Evolutionary conservation across 1,140 invertebrate genomes (phyloP), one percentile per base, ranked within the genome.

Genomic region (Bilobella aurantiaca): DNA sequence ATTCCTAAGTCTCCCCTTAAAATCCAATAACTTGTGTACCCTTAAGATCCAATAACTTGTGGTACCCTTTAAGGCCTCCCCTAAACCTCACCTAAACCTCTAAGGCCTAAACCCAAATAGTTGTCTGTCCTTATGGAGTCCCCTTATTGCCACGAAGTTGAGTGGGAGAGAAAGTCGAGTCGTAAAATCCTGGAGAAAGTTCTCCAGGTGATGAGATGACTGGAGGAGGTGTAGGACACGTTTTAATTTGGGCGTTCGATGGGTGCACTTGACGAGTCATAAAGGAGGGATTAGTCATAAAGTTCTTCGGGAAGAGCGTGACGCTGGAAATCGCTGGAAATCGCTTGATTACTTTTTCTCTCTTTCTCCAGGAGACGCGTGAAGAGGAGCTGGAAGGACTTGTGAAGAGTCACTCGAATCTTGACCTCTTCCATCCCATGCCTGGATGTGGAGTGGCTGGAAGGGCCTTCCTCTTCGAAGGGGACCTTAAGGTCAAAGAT

Each of bases 361-460:
- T 32, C n/a, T 49, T 58, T 64, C 63, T 67, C 3, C 68, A 82
- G 81, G 85, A 87, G 66, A 82, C 84, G 3, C 85, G 85, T 70
- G 88, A 90, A 73, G 89, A 91, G 64, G 89, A 91, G 69, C 76
- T 90, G 61, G 87, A 89, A 59, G 82, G 82, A 68, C 76, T 86
- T 61, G 81, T 89, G 58, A 81, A 82, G 66, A 78, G 79, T 64
- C 83, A 88, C 73, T 86, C 84, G 67, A 83, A 82, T 72, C 79
- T 93, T 34, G 88, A 96, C 78, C 82, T 96, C 27, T 86, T 83
- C 31, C 82, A 84, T 25, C 88, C 91, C 16, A 94, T 97, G 86
- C 84, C 89, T 1, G 87, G 88, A 65, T 94, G 92, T 75, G 80
- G 84, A 23, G 81, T 82, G 5, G 82, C 85, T 62, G 82, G 89